phyloP scores from a whole-genome alignment of 1,140 invertebrate species.

The Drosophila albomicans region DNA sequence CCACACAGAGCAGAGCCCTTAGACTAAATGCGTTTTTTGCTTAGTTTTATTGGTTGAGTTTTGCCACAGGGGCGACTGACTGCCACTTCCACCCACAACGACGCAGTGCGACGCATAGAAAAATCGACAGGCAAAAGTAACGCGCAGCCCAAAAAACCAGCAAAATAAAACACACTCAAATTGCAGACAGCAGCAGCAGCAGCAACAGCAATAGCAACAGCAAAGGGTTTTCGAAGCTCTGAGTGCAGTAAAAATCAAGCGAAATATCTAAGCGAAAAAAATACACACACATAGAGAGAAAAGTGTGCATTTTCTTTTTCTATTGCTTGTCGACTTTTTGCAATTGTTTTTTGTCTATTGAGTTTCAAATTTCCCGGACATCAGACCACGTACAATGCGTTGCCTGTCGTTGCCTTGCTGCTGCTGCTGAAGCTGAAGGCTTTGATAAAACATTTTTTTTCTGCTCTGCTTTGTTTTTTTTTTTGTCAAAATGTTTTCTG shows the following conservation, averaged over 20 bases:
- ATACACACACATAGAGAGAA: not conserved
- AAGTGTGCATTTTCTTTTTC: slow-evolving; percentile 69
- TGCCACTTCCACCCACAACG: slow-evolving; percentile 20
- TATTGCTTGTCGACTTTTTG: slow-evolving; percentile 70
- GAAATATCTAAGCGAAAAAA: slow-evolving; percentile 55
- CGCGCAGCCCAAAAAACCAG: not conserved
- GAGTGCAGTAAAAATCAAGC: slow-evolving; percentile 82
- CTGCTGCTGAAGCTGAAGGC: slow-evolving; percentile 77
- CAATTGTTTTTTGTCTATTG: slow-evolving; percentile 72
- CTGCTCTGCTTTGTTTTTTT: no score
- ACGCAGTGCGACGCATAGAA: slow-evolving; percentile 72
- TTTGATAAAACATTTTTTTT: slow-evolving; percentile 76
- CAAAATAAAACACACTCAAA: slow-evolving; percentile 11
- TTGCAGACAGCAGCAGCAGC: slow-evolving; percentile 9
- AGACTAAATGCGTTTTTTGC: slow-evolving; percentile 78
- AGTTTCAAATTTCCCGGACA: slow-evolving; percentile 77
- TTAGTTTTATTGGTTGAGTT: slow-evolving; percentile 72
- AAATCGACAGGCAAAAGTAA: slow-evolving; percentile 61
- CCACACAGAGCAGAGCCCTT: slow-evolving; percentile 47
- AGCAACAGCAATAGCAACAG: no score
- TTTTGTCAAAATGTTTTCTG: slow-evolving; percentile 73
- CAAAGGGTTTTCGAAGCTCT: slow-evolving; percentile 51
- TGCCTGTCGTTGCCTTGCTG: slow-evolving; percentile 30
- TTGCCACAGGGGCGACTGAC: slow-evolving; percentile 14
- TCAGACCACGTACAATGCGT: slow-evolving; percentile 71